Conservation (phyloP, 2,113 vertebrate species). For the Rynchops niger region DNA sequence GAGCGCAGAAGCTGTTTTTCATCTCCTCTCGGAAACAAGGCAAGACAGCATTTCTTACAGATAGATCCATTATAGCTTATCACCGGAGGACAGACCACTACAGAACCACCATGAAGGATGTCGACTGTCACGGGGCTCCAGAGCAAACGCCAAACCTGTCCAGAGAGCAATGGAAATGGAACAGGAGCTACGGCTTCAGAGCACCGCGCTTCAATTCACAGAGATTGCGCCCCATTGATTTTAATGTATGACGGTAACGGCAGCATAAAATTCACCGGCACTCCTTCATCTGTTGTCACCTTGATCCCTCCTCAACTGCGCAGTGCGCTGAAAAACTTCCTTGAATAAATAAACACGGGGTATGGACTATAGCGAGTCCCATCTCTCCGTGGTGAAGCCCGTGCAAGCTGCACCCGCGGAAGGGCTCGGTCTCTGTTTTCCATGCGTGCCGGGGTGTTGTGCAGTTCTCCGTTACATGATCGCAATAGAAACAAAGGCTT, state of each 20-base stretch:
- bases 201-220: slow-evolving; percentile 57
- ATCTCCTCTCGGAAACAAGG: slow-evolving; percentile 77
- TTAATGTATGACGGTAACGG: slow-evolving; percentile 30
- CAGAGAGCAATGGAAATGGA: background rate
- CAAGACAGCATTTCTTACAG: slow-evolving; percentile 75
- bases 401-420: background rate
- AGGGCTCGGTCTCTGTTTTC: background rate
- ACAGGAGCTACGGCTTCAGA: slow-evolving; percentile 33
- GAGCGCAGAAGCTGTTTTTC: slow-evolving; percentile 82
- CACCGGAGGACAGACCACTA: slow-evolving; percentile 82
- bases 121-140: slow-evolving; percentile 80
- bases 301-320: slow-evolving; percentile 25
- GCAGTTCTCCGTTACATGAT: accelerated
- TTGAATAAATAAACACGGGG: slow-evolving; percentile 34
- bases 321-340: background rate
- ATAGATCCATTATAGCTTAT: slow-evolving; percentile 97
- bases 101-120: slow-evolving; percentile 86
- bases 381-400: background rate
- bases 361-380: background rate
- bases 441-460: background rate
- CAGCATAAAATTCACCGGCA: slow-evolving; percentile 68
- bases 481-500: background rate
- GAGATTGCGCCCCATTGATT: slow-evolving; percentile 74
- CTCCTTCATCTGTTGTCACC: background rate
- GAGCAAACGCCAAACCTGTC: slow-evolving; percentile 24